phyloP scores from a whole-genome alignment of 2,113 vertebrate species.

The Corythornis vintsioides region DNA sequence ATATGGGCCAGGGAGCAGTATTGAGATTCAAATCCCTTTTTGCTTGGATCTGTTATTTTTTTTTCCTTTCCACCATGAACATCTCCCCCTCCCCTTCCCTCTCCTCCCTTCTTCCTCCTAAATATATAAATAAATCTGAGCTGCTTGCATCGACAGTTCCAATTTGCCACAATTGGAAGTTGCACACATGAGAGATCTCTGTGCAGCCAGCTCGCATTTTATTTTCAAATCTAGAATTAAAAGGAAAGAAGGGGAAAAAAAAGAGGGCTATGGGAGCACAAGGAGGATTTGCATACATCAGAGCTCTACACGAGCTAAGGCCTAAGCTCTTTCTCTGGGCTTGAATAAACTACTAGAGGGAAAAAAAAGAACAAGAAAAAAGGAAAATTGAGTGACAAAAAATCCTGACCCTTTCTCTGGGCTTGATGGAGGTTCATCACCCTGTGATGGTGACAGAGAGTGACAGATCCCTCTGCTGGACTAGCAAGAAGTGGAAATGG shows the following conservation, averaged over 20 bases:
- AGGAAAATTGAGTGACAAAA: slow-evolving; percentile 24
- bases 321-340: slow-evolving; percentile 56
- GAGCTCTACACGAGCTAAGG: slow-evolving; percentile 53
- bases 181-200: slow-evolving; percentile 73
- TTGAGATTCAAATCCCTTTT: slow-evolving; percentile 69
- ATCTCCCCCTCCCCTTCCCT: slow-evolving; percentile 35
- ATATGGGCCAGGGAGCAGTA: slow-evolving; percentile 53
- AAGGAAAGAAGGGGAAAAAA: slow-evolving; percentile 32
- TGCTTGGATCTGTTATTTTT: slow-evolving; percentile 62
- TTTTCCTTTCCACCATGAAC: background rate
- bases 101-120: slow-evolving; percentile 47
- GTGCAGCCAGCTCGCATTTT: slow-evolving; percentile 72
- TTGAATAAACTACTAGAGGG: slow-evolving; percentile 56
- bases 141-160: slow-evolving; percentile 72
- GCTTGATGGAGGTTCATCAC: background rate
- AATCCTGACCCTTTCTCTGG: background rate
- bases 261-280: slow-evolving; percentile 66
- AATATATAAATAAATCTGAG: slow-evolving; percentile 75
- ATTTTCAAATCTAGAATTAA: slow-evolving; percentile 76
- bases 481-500: background rate
- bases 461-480: background rate
- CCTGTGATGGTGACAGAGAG: background rate
- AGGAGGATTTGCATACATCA: slow-evolving; percentile 77
- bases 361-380: slow-evolving; percentile 54
- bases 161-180: slow-evolving; percentile 75